A percentile compares a stretch with the other conserved stretches of the same genome.
phyloP scores from a whole-genome alignment of 2,888 invertebrate genomes.

The Ichneumoninae sp. region DNA sequence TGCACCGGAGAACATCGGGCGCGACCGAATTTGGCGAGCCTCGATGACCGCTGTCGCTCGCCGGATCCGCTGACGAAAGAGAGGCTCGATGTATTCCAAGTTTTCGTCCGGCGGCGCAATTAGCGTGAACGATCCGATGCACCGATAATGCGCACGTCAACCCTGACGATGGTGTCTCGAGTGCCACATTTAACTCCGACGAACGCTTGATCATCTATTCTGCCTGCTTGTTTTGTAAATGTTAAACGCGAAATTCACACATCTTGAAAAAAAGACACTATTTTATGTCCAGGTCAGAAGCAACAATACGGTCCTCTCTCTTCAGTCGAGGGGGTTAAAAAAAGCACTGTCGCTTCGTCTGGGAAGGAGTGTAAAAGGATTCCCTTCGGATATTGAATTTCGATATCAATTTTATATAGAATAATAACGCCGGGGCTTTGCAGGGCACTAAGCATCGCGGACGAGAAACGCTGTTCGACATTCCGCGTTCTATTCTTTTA shows the following conservation, averaged over 20 bases:
- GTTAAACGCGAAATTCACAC: background rate
- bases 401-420: conserved; percentile 16
- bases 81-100: background rate
- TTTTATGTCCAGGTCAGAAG: background rate
- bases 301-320: background rate
- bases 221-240: background rate
- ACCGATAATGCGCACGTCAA: background rate
- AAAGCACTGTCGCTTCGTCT: background rate
- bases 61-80: conserved; percentile 24
- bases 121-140: background rate
- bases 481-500: background rate
- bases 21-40: conserved; percentile 47
- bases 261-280: background rate
- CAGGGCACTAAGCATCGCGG: background rate
- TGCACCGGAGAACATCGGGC: conserved; percentile 29
- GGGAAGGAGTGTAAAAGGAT: background rate
- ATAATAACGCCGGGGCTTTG: background rate
- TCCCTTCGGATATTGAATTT: background rate
- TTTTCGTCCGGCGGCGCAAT: background rate
- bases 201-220: background rate
- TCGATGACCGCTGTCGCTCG: conserved; percentile 38
- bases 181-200: background rate
- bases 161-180: background rate
- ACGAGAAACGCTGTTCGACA: background rate
- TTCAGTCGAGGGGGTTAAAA: background rate